Base-by-base conservation (phyloP, 2,113 vertebrate species). In the Mastomys natalensis region DNA sequence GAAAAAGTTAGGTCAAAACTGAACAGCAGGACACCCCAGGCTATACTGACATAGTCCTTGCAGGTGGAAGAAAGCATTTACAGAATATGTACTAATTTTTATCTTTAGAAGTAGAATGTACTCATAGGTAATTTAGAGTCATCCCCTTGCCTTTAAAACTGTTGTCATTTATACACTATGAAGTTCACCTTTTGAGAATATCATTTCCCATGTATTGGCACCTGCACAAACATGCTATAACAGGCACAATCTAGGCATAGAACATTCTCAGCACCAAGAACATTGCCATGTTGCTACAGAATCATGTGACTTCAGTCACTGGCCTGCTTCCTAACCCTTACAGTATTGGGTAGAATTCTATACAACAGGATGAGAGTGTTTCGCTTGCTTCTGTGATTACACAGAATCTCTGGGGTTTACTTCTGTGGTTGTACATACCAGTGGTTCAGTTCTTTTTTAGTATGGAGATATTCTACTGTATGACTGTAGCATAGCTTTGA, bases 101-200 rank as follows among this genome's bases (percentile, higher is more conserved):
- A 19, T 80, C 72, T 86, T 95, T 58, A 53, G 78, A 90, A 74
- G 58, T 70, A 91, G 68, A 97, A 73, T 64, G 87, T 86, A 43
- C 26, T 77, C 90, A 22, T 64, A 77, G 12, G 82, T 4, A 73
- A 81, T 77, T 89, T 96, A 85, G 37, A 34, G 3, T 1, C 24
- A 72, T 90, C 31, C 37, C 8, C 13, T 74, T 2, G 1, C 48
- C 94, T 92, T 37, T 60, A 92, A 86, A 91, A 86, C 40, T 96
- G 58, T 17, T 96, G 51, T 84, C 66, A 73, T 90, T 92, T 66
- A 93, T 22, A 40, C 84, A 82, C 40, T 45, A 6, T 53, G 60
- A 94, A 81, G 43, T 85, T 92, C 34, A 84, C 68, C 21, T 58
- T 95, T 94, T 77, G 53, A 31, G 8, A 87, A 34, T 58, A 37